Conservation (phyloP, 2,888 invertebrate species). For the Shargacucullia verbasci region DNA sequence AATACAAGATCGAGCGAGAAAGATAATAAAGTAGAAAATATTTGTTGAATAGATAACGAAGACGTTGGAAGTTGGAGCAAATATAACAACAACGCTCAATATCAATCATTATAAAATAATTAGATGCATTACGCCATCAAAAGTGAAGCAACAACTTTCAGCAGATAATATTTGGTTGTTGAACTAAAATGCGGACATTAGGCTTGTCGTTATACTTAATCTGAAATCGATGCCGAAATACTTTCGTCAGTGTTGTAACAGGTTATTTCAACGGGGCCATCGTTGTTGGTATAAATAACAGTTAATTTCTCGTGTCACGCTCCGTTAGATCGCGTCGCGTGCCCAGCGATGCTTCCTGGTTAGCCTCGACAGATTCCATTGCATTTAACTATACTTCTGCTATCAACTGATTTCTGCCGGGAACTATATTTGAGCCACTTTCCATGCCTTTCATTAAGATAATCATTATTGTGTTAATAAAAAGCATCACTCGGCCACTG, state of each 20-base stretch:
- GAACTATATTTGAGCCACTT: conserved; percentile 11
- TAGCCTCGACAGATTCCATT: conserved; percentile 66
- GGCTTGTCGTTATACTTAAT: conserved; percentile 51
- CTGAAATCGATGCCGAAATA: conserved; percentile 71
- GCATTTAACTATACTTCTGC: conserved; percentile 64
- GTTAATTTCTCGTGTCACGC: conserved; percentile 87
- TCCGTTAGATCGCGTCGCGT: conserved; percentile 85
- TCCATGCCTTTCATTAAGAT: conserved; percentile 2
- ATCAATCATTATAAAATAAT: conserved; percentile 27
- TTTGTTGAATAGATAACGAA: conserved; percentile 23
- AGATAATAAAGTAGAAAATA: conserved; percentile 45
- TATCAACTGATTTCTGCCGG: conserved; percentile 39
- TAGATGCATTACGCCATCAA: conserved; percentile 27
- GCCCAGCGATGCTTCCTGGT: conserved; percentile 80
- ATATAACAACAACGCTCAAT: conserved; percentile 33
- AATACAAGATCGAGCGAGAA: conserved; percentile 56
- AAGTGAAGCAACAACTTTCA: conserved; percentile 47
- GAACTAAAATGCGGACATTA: conserved; percentile 55
- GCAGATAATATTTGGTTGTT: conserved; percentile 45
- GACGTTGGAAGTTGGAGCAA: conserved; percentile 4
- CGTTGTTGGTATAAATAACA: conserved; percentile 81
- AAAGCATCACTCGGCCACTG: not conserved
- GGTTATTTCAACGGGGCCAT: conserved; percentile 75
- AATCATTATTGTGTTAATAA: conserved; percentile 7
- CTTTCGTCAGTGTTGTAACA: conserved; percentile 79